Conservation (phyloP, 2,888 invertebrate species). For the Plagodis pulveraria region DNA sequence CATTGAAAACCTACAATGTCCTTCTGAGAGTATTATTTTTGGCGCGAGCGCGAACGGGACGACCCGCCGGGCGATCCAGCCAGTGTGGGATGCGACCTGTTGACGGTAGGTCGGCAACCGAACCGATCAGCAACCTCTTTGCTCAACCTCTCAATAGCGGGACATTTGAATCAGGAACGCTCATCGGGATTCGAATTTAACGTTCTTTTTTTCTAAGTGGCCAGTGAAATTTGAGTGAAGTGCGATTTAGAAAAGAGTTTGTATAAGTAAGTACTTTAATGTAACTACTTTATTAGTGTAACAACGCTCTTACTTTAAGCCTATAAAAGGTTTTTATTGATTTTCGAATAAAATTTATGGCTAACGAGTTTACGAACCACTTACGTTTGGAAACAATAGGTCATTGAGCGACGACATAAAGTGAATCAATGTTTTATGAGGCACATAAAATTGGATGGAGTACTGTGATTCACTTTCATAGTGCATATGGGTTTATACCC, state of each 20-base stretch:
- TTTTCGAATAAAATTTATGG: slow-evolving; percentile 47
- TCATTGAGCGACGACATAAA: slow-evolving; percentile 44
- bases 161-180: slow-evolving; percentile 55
- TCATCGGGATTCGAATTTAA: slow-evolving; percentile 18
- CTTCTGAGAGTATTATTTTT: slow-evolving; percentile 79
- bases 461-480: slow-evolving; percentile 6
- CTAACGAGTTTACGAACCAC: slow-evolving; percentile 48
- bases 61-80: slow-evolving; percentile 51
- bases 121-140: slow-evolving; percentile 49
- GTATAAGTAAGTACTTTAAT: slow-evolving; percentile 11
- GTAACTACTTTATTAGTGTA: slow-evolving; percentile 15
- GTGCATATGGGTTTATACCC: background rate
- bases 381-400: slow-evolving; percentile 52
- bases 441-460: slow-evolving; percentile 27
- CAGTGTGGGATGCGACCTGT: slow-evolving; percentile 82
- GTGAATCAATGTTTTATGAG: slow-evolving; percentile 38
- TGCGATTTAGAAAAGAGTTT: slow-evolving; percentile 12
- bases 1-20: slow-evolving; percentile 72
- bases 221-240: slow-evolving; percentile 29
- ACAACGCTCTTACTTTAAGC: slow-evolving; percentile 25
- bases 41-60: slow-evolving; percentile 77
- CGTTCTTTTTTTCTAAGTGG: slow-evolving; percentile 30
- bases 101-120: slow-evolving; percentile 74
- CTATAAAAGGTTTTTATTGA: slow-evolving; percentile 41
- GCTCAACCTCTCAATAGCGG: slow-evolving; percentile 49